Conservation (phyloP, 2,113 vertebrate species). For the Silurus asotus region DNA sequence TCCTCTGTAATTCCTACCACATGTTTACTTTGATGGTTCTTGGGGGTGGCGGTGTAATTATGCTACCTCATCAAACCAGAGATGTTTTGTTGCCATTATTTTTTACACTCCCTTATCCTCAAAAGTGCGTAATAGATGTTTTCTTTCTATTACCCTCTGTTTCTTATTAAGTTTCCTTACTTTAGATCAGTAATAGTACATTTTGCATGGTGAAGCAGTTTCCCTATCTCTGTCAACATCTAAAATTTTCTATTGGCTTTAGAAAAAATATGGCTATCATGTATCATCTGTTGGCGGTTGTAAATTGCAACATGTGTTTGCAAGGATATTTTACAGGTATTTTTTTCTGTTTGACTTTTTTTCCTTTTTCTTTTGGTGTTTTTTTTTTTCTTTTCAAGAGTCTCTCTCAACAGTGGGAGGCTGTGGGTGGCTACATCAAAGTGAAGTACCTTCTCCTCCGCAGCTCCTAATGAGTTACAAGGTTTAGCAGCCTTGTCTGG, state of each 20-base stretch:
- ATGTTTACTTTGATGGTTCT: conserved; percentile 72
- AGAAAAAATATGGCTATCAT: background rate
- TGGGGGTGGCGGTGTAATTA: conserved; percentile 69
- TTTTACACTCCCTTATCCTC: conserved; percentile 57
- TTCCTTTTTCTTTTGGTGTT: conserved; percentile 70
- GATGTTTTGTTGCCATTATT: conserved; percentile 70
- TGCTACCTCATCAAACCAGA: conserved; percentile 73
- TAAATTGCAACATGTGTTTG: conserved; percentile 27
- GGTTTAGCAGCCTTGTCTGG: conserved; percentile 75
- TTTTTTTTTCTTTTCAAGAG: conserved; percentile 72
- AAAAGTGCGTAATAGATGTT: conserved; percentile 56
- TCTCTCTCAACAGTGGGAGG: conserved; percentile 69
- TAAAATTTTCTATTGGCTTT: conserved; percentile 26
- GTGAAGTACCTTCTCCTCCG: conserved; percentile 68
- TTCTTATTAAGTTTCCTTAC: conserved; percentile 50
- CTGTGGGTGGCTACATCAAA: conserved; percentile 80
- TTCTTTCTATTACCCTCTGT: conserved; percentile 43
- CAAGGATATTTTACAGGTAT: conserved; percentile 42
- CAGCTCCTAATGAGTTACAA: conserved; percentile 76
- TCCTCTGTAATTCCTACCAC: conserved; percentile 72
- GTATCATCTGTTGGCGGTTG: conserved; percentile 35
- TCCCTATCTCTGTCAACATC: conserved; percentile 25
- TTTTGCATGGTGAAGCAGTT: conserved; percentile 23
- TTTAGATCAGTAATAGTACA: conserved; percentile 35
- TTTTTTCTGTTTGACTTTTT: background rate